Conservation (phyloP, 2,888 invertebrate species). For the Stenichneumon culpator region DNA sequence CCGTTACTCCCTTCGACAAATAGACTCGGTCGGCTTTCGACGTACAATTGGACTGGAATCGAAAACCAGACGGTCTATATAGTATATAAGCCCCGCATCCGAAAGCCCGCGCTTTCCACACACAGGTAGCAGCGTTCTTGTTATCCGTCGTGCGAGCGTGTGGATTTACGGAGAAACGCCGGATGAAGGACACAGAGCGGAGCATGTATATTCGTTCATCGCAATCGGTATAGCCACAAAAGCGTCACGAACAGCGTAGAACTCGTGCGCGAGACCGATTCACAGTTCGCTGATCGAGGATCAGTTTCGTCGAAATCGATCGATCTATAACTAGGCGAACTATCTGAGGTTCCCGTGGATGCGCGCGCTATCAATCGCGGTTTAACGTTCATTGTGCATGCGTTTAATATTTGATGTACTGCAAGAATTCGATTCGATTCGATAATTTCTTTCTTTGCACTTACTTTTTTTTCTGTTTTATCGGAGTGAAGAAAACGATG, state of each 20-base stretch:
- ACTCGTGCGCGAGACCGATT: constrained; percentile 25
- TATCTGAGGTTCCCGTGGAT: constrained; percentile 20
- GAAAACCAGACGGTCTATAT: constrained; percentile 55
- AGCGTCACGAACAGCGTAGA: constrained; percentile 49
- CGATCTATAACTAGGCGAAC: constrained; percentile 27
- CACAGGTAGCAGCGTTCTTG: neutral
- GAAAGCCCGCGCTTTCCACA: constrained; percentile 19
- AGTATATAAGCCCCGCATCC: constrained; percentile 29
- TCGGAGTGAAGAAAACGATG: no score
- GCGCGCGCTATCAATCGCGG: constrained; percentile 13
- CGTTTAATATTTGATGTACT: neutral
- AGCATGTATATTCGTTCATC: constrained; percentile 26
- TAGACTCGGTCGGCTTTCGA: constrained; percentile 64
- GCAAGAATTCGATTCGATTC: neutral
- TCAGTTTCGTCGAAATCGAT: constrained; percentile 40
- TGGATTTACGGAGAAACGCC: neutral
- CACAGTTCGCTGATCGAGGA: constrained; percentile 51
- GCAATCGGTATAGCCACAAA: constrained; percentile 55
- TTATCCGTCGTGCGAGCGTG: neutral
- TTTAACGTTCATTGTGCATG: neutral
- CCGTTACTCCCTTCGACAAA: constrained; percentile 68
- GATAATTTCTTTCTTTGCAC: no score
- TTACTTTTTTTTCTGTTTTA: no score
- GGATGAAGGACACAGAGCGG: neutral
- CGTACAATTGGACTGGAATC: constrained; percentile 65